Conservation (phyloP, 2,888 invertebrate species). For the Latheticus oryzae region DNA sequence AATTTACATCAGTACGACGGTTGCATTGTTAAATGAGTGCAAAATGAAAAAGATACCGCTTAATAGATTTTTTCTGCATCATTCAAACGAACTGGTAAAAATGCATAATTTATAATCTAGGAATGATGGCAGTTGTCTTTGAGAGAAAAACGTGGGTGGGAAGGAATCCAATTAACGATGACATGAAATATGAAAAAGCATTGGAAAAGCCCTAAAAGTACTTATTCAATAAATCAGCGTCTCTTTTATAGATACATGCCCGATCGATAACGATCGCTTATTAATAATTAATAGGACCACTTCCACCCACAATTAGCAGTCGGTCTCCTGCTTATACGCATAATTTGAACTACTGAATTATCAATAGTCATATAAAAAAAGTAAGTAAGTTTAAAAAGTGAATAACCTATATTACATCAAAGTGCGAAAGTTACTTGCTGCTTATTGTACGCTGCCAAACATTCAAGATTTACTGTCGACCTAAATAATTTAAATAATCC, state of each 20-base stretch:
- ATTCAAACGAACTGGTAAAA: constrained; percentile 8
- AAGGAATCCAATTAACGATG: constrained; percentile 29
- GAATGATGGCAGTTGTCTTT: constrained; percentile 21
- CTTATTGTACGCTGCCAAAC: too few species aligned
- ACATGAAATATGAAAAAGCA: constrained; percentile 31
- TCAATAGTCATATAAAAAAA: too few species aligned
- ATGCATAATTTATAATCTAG: constrained; percentile 8
- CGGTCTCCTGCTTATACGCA: too few species aligned
- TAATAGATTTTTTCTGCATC: background rate
- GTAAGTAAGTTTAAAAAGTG: too few species aligned
- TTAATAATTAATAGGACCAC: constrained; percentile 10
- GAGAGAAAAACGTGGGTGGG: constrained; percentile 13
- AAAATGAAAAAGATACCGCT: constrained; percentile 1
- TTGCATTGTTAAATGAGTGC: constrained; percentile 6
- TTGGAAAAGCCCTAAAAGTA: constrained; percentile 18
- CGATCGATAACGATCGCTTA: constrained; percentile 18
- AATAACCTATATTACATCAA: too few species aligned
- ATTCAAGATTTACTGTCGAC: too few species aligned
- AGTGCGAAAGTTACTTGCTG: too few species aligned
- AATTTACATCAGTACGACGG: constrained; percentile 2
- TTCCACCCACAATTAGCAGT: too few species aligned
- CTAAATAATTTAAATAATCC: too few species aligned
- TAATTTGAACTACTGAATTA: too few species aligned
- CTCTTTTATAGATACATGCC: constrained; percentile 17
- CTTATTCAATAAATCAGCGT: constrained; percentile 28